phyloP scores from a whole-genome alignment of 2,113 vertebrate genomes.

The Embiotoca jacksoni region DNA sequence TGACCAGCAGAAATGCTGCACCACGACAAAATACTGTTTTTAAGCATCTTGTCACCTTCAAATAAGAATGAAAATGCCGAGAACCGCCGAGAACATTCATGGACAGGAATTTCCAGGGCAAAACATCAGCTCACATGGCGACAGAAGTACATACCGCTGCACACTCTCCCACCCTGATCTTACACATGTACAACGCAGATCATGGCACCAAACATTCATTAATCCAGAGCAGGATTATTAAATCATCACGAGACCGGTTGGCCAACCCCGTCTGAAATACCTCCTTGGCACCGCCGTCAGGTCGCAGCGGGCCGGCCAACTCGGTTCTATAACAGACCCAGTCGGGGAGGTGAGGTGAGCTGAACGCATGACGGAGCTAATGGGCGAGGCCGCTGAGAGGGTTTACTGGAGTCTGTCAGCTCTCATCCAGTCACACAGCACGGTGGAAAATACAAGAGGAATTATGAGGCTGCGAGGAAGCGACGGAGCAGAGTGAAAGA shows the following conservation, averaged over 20 bases:
- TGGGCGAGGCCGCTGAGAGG: slow-evolving; percentile 43
- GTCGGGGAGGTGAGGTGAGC: slow-evolving; percentile 26
- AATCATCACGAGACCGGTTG: slow-evolving; percentile 24
- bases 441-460: not conserved
- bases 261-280: slow-evolving; percentile 15
- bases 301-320: not conserved
- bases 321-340: slow-evolving; percentile 32
- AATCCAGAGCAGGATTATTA: slow-evolving; percentile 24
- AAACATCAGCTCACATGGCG: not conserved
- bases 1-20: no score
- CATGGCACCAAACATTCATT: not conserved
- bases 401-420: slow-evolving; percentile 53
- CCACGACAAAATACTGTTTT: no score
- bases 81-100: not conserved
- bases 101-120: not conserved
- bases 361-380: slow-evolving; percentile 62
- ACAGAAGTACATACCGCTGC: not conserved
- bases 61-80: no score
- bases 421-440: slow-evolving; percentile 59
- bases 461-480: not conserved
- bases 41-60: no score
- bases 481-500: not conserved
- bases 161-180: not conserved
- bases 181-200: not conserved
- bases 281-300: slow-evolving; percentile 11